A percentile compares a stretch with the other conserved stretches of the same genome.
These are phyloP conservation scores for Zeugodacus cucurbitae DNA, from an alignment of 1,140 invertebrate genomes.

Conservation along the genomic window DNA sequence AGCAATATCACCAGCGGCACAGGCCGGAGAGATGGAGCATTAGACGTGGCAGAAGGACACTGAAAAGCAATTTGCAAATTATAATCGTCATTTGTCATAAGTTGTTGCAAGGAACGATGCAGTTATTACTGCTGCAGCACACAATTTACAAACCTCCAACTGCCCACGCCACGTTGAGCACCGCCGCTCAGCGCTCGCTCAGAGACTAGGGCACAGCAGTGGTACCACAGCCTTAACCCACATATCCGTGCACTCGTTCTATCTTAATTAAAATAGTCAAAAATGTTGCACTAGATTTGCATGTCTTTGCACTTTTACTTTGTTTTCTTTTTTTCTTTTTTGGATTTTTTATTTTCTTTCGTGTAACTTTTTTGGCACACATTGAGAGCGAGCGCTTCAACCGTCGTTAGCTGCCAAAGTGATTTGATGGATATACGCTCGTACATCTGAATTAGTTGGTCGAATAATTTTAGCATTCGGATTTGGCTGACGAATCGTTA, in stretches of 20 bases:
- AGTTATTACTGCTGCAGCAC: not conserved
- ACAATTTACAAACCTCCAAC: not conserved
- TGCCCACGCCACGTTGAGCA: not conserved
- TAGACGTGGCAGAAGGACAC: conserved; percentile 27
- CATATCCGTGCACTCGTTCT: not conserved
- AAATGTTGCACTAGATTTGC: not conserved
- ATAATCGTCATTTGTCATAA: conserved; percentile 34
- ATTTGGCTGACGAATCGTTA: not conserved
- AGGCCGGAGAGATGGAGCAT: not conserved
- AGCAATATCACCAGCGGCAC: not conserved
- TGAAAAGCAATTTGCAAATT: conserved; percentile 34
- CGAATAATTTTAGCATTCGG: not conserved
- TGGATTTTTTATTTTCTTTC: not conserved
- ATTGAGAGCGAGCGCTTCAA: not conserved
- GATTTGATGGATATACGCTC: not conserved
- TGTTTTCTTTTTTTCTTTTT: not conserved
- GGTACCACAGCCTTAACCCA: conserved; percentile 14
- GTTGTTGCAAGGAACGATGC: conserved; percentile 6
- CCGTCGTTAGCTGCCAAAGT: not conserved
- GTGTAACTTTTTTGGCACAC: not conserved
- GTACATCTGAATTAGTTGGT: not conserved
- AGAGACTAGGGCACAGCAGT: not conserved
- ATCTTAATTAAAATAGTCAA: conserved; percentile 21
- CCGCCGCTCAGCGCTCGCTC: not conserved
- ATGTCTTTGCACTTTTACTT: not conserved